Conservation (phyloP, 2,797 vertebrate genomes). For the Euthynnus affinis region DNA sequence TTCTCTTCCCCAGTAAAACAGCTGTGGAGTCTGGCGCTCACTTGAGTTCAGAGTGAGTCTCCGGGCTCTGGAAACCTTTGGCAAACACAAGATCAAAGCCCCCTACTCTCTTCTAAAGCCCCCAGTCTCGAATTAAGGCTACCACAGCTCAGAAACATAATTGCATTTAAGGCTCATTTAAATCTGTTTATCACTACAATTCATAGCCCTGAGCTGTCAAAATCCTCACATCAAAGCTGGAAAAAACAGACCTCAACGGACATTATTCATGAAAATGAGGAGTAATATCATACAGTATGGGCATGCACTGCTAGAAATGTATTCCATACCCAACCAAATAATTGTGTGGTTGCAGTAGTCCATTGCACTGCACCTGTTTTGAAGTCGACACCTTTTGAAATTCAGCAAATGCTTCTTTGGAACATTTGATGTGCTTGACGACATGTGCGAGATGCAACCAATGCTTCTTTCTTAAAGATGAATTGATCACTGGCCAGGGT, state of each 20-base stretch:
- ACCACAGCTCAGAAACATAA: slow-evolving; percentile 67
- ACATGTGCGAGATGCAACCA: slow-evolving; percentile 3
- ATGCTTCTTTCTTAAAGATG: slow-evolving; percentile 29
- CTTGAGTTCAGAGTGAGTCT: slow-evolving; percentile 57
- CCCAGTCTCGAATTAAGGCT: slow-evolving; percentile 70
- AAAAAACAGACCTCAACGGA: slow-evolving; percentile 57
- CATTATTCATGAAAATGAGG: slow-evolving; percentile 54
- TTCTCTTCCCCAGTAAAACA: slow-evolving; percentile 50
- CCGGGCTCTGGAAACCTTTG: slow-evolving; percentile 67
- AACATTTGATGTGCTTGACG: slow-evolving; percentile 10
- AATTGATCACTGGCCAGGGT: slow-evolving; percentile 41
- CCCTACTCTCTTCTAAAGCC: slow-evolving; percentile 58
- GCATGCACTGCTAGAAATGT: slow-evolving; percentile 18
- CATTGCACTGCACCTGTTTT: not conserved
- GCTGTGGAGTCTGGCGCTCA: slow-evolving; percentile 40
- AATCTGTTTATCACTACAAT: slow-evolving; percentile 78
- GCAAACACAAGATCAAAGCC: slow-evolving; percentile 78
- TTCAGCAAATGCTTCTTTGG: slow-evolving; percentile 28
- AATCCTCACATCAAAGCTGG: slow-evolving; percentile 75
- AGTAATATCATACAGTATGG: slow-evolving; percentile 17
- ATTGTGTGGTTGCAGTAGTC: slow-evolving; percentile 5
- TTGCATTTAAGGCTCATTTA: slow-evolving; percentile 76
- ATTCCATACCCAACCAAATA: slow-evolving; percentile 15
- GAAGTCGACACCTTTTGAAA: slow-evolving; percentile 11
- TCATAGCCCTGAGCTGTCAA: slow-evolving; percentile 71